Conservation (phyloP, 2,113 vertebrate species). For the Otocyon megalotis region DNA sequence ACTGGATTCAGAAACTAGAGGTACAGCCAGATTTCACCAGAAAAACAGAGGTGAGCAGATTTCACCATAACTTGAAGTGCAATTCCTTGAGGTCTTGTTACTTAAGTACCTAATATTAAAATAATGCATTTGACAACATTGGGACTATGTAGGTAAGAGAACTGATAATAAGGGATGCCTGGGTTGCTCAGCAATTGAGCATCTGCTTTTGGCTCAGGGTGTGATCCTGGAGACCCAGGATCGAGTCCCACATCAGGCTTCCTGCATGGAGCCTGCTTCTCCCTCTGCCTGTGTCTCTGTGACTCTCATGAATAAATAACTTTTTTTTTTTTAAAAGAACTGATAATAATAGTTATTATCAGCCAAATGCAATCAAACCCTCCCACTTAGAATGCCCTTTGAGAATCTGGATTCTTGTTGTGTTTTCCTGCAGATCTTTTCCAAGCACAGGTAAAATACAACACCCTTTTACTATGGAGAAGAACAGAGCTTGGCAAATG, state of each 20-base stretch:
- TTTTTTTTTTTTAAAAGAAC: too few species aligned
- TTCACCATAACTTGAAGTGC: not conserved
- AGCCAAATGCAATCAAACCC: not conserved
- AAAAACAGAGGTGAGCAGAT: not conserved
- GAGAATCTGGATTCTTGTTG: not conserved
- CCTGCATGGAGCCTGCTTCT: too few species aligned
- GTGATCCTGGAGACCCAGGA: too few species aligned
- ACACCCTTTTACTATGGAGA: not conserved
- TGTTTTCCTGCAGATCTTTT: not conserved
- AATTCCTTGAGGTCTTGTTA: not conserved
- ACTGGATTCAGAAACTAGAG: not conserved
- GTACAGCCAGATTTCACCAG: not conserved
- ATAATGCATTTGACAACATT: slow-evolving; percentile 3
- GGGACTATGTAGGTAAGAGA: not conserved
- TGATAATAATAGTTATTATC: not conserved
- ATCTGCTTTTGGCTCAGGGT: too few species aligned
- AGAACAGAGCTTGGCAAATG: not conserved
- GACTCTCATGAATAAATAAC: too few species aligned
- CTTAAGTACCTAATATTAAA: slow-evolving; percentile 28
- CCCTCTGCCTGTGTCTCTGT: too few species aligned
- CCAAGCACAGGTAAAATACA: slow-evolving; percentile 14
- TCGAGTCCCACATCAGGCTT: too few species aligned
- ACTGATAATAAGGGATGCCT: not conserved
- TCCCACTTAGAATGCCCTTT: not conserved
- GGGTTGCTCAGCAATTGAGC: too few species aligned